Base-by-base conservation (phyloP, 2,113 vertebrate genomes). In the Poecile atricapillus region DNA sequence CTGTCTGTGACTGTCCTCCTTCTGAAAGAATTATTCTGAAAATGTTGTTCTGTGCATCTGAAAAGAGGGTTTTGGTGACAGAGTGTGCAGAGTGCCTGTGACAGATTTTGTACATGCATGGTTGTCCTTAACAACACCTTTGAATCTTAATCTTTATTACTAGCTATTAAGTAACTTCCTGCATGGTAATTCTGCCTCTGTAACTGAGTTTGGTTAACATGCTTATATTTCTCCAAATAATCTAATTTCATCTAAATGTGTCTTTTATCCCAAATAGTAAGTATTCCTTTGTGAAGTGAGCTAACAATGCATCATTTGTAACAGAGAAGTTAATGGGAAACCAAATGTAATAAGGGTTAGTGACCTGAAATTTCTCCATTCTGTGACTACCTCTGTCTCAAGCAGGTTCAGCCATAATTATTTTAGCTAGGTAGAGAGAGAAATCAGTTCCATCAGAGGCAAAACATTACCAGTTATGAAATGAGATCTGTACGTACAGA, bases 241-340 rank as follows among this genome's bases (percentile, higher is more conserved):
- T 83, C 65, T 91, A 41, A 44, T 84, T 94, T 65, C 63, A 52
- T 50, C 55, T 55, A 84, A 82, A 75, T 50, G 46, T 9, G 5
- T 64, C 59, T 94, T 86, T 89, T 83, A 67, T 83, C 68, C 68
- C 50, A 83, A 95, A 83, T 33, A 92, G 35, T 81, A 78, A 93
- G 46, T 78, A 63, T 94, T 91, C 46, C 91, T 94, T 75, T 94
- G 87, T 82, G 69, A 88, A 86, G 67, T 80, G 52, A 83, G 63
- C 33, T 93, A 93, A 91, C 90, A 95, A 50, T 95, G 83, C 59
- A 55, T 91, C 75, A 83, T 96, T 95, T 94, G 60, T 93, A 92
- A 73, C 33, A 77, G 64, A 73, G 85, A 59, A 95, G 63, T 78
- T 96, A 96, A 87, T 86, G 73, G 75, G 85, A 94, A 93, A 56